Percentiles rank a stretch among this genome's conserved stretches.
Evolutionary conservation across 2,797 vertebrate species (phyloP).

Genomic region (Macroramphosus scolopax): DNA sequence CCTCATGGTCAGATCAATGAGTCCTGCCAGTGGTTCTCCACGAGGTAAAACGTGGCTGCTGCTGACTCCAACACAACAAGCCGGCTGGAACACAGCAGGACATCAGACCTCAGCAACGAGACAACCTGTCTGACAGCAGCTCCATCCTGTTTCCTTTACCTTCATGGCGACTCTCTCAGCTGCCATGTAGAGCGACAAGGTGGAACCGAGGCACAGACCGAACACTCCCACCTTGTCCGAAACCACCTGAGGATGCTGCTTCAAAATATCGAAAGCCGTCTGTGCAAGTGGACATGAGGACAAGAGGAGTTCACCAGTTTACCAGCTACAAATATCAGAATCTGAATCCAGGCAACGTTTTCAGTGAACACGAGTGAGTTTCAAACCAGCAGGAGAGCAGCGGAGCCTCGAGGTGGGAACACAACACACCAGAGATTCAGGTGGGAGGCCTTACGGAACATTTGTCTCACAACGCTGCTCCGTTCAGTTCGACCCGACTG

Average conservation of each 20-base stretch:
- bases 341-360: too few relatives aligned
- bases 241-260: conserved; percentile 65
- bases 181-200: conserved; percentile 33
- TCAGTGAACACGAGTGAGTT: too few relatives aligned
- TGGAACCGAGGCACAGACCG: conserved; percentile 67
- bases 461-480: too few relatives aligned
- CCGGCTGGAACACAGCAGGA: conserved; percentile 59
- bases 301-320: too few relatives aligned
- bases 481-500: too few relatives aligned
- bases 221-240: conserved; percentile 62
- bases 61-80: conserved; percentile 68
- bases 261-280: conserved; percentile 65
- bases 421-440: too few relatives aligned
- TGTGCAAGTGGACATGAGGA: conserved; percentile 39
- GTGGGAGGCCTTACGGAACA: too few relatives aligned
- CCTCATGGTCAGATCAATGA: too few relatives aligned
- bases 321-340: background rate
- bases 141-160: too few relatives aligned
- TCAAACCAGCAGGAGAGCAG: too few relatives aligned
- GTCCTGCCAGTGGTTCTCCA: fast-evolving
- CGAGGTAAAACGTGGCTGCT: conserved; percentile 23
- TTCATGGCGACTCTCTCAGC: conserved; percentile 38
- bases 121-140: too few relatives aligned
- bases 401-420: too few relatives aligned
- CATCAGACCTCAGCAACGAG: background rate